Percentiles rank a stretch among this genome's conserved stretches.
Evolutionary conservation across 2,888 invertebrate genomes (phyloP).

Genomic region (Drosophila mercatorum): DNA sequence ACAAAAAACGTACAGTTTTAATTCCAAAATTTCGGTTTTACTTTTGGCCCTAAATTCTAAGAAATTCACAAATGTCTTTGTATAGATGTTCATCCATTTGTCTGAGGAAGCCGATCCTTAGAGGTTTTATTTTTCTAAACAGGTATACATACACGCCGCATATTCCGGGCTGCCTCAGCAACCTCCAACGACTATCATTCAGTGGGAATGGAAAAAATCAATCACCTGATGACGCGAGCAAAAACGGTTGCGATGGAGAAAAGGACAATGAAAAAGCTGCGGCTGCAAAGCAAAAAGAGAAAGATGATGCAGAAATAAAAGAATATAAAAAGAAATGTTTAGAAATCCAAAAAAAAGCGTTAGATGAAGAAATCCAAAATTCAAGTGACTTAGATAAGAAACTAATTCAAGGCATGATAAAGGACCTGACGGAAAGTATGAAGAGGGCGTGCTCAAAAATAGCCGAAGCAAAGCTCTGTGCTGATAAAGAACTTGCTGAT

Average conservation of each 20-base stretch:
- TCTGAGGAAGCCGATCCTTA: neutral
- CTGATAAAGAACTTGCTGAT: slow-evolving; percentile 12
- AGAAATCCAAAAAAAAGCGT: neutral
- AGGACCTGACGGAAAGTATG: slow-evolving; percentile 33
- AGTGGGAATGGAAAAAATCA: neutral
- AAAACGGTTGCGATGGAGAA: slow-evolving; percentile 10
- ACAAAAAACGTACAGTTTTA: neutral
- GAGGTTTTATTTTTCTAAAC: neutral
- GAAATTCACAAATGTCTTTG: slow-evolving; percentile 22
- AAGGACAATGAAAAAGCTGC: slow-evolving; percentile 1
- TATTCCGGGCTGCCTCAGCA: neutral
- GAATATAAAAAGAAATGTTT: slow-evolving; percentile 35
- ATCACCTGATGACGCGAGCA: neutral
- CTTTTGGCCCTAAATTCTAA: neutral
- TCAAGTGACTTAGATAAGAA: slow-evolving; percentile 11
- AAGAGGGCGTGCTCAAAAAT: slow-evolving; percentile 22
- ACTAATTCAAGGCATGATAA: slow-evolving; percentile 19
- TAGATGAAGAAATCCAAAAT: slow-evolving; percentile 7
- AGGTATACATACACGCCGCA: slow-evolving; percentile 7
- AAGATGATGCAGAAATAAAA: slow-evolving; percentile 19
- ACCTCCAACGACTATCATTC: neutral
- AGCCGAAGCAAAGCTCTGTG: slow-evolving; percentile 23
- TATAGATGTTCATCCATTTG: neutral
- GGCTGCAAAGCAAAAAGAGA: neutral
- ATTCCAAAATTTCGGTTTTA: neutral